Evolutionary conservation across 2,797 vertebrate genomes (phyloP), one percentile per base, ranked within the genome.

Genomic region (Enteromius radiatus): DNA sequence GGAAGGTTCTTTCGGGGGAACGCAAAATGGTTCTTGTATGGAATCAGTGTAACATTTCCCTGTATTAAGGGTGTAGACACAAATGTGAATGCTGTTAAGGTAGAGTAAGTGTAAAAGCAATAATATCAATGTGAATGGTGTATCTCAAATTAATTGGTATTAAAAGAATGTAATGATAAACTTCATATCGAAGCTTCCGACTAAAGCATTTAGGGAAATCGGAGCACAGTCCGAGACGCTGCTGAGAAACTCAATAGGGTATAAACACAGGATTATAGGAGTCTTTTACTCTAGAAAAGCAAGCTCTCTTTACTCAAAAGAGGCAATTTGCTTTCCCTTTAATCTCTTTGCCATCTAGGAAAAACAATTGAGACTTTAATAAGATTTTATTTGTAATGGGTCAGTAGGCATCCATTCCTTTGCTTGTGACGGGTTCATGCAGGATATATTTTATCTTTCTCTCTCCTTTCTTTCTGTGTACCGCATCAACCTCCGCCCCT

Each of bases 401-500:
- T n/a, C 10, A 10, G 6, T 28, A 21, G 52, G 64, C 64, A 81
- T 64, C 47, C 5, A 12, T 59, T 76, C 9, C 14, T n/a, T 61
- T 23, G 21, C n/a, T 47, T 75, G 31, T 54, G 59, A 12, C 5
- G 0, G 31, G 33, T 74, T 59, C 38, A 45, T 0, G 26, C 49
- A 59, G 9, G 28, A 83, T 77, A 45, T 26, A 61, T 83, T 69
- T 77, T 2, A 69, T 83, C 71, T 88, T 87, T 89, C 85, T 84
- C 63, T 89, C 84, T 84, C 41, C 23, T 84, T 86, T 91, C 80
- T 71, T 85, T 88, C 87, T 91, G 88, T 89, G 84, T 91, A 89
- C 92, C 87, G 92, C 92, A 93, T 91, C 92, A 91, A 92, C 92
- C 93, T 92, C 93, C 92, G 90, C 93, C 93, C 92, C 92, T 31